phyloP scores from a whole-genome alignment of 2,113 vertebrate genomes.

The Tychaedon coryphoeus region DNA sequence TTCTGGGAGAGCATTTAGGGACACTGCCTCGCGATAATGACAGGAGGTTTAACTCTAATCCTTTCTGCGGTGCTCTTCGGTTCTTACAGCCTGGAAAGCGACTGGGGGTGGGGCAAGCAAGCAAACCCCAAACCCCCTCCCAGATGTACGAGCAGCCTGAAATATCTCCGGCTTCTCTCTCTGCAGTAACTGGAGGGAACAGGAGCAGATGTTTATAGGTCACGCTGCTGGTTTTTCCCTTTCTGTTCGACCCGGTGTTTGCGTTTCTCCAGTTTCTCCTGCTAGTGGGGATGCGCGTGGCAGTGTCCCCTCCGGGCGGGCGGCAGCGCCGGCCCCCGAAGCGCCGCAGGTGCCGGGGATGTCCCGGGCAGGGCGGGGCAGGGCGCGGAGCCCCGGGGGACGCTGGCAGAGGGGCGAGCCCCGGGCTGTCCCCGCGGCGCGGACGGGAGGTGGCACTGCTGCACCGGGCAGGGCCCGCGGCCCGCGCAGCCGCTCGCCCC shows the following conservation, averaged over 20 bases:
- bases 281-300: rapidly evolving
- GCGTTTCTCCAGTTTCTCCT: not conserved
- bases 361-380: not conserved
- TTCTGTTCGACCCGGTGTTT: not conserved
- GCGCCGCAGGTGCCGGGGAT: not conserved
- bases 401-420: not conserved
- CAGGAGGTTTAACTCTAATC: not conserved
- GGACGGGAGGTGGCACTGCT: constrained; percentile 50
- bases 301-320: rapidly evolving
- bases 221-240: not conserved
- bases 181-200: not conserved
- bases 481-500: not conserved
- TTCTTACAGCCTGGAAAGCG: not conserved
- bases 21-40: rapidly evolving
- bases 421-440: not conserved
- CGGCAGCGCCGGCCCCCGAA: rapidly evolving
- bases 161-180: not conserved
- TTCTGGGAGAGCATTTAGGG: not conserved
- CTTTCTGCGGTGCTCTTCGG: not conserved
- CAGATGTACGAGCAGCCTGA: not conserved
- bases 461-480: not conserved
- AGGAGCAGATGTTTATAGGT: constrained; percentile 31
- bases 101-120: not conserved
- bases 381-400: rapidly evolving
- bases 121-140: not conserved